Conservation (phyloP, 2,797 vertebrate genomes). For the Leontocebus nigricollis region DNA sequence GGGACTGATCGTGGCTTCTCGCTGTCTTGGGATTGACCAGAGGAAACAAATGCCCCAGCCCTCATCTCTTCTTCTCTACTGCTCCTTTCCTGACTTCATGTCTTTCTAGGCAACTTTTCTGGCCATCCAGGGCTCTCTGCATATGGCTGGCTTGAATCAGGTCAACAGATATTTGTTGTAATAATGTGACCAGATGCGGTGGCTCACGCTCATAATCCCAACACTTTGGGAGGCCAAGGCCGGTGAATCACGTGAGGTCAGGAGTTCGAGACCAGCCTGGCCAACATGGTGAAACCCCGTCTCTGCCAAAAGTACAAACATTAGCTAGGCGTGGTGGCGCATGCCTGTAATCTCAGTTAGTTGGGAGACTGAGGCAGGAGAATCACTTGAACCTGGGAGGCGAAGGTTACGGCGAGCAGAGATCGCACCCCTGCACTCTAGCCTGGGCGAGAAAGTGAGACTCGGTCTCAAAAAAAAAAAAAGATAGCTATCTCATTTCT, state of each 20-base stretch:
- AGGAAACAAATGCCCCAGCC: background rate
- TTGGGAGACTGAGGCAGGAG: background rate
- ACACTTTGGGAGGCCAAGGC: background rate
- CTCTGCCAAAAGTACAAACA: background rate
- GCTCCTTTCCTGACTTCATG: background rate
- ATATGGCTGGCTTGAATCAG: conserved; percentile 19
- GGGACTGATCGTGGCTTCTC: background rate
- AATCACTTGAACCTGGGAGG: background rate
- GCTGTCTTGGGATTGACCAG: background rate
- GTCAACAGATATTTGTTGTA: background rate
- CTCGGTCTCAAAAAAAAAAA: background rate
- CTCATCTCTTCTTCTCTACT: background rate
- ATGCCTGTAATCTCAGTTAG: background rate
- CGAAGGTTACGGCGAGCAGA: background rate
- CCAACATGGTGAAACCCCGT: background rate
- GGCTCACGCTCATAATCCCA: background rate
- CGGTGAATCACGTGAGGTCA: background rate
- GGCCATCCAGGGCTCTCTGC: background rate
- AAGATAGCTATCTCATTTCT: background rate
- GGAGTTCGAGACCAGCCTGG: background rate
- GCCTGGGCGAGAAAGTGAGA: background rate
- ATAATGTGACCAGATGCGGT: background rate
- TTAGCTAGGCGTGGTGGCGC: background rate
- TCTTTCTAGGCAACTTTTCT: conserved; percentile 45
- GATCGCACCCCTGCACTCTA: background rate